phyloP scores from a whole-genome alignment of 2,113 vertebrate species.

The Siniperca knerii region DNA sequence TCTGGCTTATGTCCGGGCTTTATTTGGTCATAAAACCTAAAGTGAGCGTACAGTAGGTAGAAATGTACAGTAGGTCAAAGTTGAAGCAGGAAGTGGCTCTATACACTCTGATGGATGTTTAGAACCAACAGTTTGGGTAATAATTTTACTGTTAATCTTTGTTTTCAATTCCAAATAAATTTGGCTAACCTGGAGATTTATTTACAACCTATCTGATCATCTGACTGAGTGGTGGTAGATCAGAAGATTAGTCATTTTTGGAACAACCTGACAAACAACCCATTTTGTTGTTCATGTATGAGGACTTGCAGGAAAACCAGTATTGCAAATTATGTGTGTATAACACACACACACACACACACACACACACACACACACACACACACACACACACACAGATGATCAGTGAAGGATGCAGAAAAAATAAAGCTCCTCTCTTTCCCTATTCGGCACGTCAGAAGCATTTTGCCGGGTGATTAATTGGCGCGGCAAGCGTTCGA shows the following conservation, averaged over 20 bases:
- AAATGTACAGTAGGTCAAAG: not conserved
- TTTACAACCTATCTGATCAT: not conserved
- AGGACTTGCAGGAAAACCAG: not conserved
- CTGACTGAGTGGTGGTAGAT: not conserved
- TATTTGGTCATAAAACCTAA: too few species aligned
- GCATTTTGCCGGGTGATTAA: slow-evolving; percentile 83
- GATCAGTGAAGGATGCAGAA: slow-evolving; percentile 70
- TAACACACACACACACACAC: slow-evolving; percentile 14
- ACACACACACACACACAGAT: slow-evolving; percentile 28
- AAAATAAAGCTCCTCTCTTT: slow-evolving; percentile 64
- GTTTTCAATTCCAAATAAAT: not conserved
- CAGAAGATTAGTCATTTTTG: slow-evolving; percentile 1
- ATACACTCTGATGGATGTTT: not conserved
- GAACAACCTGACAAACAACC: not conserved
- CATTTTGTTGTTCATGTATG: not conserved
- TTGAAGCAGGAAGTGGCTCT: not conserved
- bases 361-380: slow-evolving; percentile 31
- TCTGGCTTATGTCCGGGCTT: too few species aligned
- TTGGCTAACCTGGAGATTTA: not conserved
- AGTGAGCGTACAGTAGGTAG: not conserved
- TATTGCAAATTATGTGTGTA: not conserved
- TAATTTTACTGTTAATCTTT: not conserved
- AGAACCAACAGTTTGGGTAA: too few species aligned
- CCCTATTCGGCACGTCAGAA: slow-evolving; percentile 76
- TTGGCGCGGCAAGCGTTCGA: slow-evolving; percentile 65